phyloP scores from a whole-genome alignment of 2,113 vertebrate species.

The Crotalus tigris region DNA sequence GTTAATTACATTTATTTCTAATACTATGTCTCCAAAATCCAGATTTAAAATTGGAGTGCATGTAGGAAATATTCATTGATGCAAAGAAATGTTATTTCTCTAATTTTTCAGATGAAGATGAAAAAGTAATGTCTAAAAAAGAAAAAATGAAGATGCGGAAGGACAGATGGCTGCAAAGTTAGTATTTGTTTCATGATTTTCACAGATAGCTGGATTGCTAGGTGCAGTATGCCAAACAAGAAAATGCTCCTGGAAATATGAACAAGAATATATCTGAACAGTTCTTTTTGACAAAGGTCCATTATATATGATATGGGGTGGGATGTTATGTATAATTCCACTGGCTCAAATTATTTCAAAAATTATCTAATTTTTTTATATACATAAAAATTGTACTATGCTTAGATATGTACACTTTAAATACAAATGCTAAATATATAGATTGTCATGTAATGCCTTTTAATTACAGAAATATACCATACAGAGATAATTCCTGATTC shows the following conservation, averaged over 20 bases:
- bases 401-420: neutral
- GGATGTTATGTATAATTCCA: neutral
- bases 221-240: neutral
- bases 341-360: neutral
- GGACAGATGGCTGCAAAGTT: constrained; percentile 89
- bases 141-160: constrained; percentile 87
- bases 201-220: neutral
- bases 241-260: neutral
- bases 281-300: neutral
- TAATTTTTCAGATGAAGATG: constrained; percentile 64
- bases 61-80: neutral
- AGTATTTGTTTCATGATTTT: constrained; percentile 53
- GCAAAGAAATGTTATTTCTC: neutral
- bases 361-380: neutral
- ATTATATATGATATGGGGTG: neutral
- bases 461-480: neutral
- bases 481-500: neutral
- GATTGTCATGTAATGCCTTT: neutral
- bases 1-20: neutral
- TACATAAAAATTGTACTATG: neutral
- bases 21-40: neutral
- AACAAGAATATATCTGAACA: neutral
- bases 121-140: constrained; percentile 81
- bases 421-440: neutral
- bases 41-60: neutral